phyloP scores from a whole-genome alignment of 2,888 invertebrate species.

The Phalera bucephala region DNA sequence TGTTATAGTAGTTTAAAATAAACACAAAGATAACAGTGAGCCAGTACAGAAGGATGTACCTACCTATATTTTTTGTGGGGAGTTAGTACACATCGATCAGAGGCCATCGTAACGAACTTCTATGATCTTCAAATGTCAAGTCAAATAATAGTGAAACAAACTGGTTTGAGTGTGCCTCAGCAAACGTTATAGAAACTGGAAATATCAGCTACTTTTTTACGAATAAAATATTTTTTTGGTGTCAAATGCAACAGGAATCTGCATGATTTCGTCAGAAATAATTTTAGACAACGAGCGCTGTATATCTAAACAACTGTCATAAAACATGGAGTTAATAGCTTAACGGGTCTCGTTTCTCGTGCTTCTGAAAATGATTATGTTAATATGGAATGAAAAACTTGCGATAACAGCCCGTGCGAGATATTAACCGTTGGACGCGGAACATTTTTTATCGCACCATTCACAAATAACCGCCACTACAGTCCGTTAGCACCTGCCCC shows the following conservation, averaged over 20 bases:
- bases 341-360: conserved; percentile 25
- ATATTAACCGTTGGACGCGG: conserved; percentile 54
- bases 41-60: too few species aligned
- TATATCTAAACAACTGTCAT: conserved; percentile 27
- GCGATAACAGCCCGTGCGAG: conserved; percentile 50
- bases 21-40: too few species aligned
- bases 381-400: conserved; percentile 35
- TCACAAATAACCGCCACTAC: conserved; percentile 71
- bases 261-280: not conserved
- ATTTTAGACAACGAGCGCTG: conserved; percentile 22
- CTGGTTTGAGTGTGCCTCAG: not conserved
- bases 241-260: not conserved
- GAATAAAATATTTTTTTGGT: not conserved
- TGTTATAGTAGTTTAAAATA: too few species aligned
- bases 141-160: not conserved
- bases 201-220: not conserved
- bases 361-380: conserved; percentile 24
- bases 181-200: not conserved
- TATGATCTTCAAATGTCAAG: conserved; percentile 2
- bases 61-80: too few species aligned
- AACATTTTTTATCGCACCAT: conserved; percentile 67
- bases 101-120: too few species aligned
- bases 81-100: too few species aligned
- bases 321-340: conserved; percentile 13
- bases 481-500: conserved; percentile 76